phyloP scores from a whole-genome alignment of 1,140 invertebrate genomes.

The Drosophila pseudoobscura region DNA sequence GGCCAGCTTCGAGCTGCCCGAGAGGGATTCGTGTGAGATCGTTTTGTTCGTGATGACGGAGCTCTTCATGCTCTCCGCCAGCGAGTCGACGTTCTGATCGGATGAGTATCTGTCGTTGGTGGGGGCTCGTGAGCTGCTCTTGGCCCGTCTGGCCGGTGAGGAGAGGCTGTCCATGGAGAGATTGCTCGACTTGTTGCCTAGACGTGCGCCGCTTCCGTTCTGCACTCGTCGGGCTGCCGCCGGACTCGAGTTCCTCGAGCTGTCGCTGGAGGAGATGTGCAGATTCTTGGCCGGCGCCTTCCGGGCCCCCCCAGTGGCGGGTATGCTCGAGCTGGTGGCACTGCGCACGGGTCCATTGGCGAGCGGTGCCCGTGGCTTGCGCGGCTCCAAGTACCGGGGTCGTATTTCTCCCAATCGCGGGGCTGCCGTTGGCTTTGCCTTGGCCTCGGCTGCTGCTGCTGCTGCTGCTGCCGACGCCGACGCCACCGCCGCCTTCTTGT shows the following conservation, averaged over 20 bases:
- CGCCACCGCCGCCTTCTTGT: constrained; percentile 30
- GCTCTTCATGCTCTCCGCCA: constrained; percentile 84
- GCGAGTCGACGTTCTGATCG: constrained; percentile 84
- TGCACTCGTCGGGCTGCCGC: constrained; percentile 85
- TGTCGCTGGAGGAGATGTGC: constrained; percentile 82
- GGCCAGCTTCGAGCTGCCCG: constrained; percentile 58
- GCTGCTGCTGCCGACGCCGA: background rate
- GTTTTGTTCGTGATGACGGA: constrained; percentile 83
- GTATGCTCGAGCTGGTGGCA: constrained; percentile 86
- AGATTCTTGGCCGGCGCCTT: constrained; percentile 68
- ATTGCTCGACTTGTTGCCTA: constrained; percentile 83
- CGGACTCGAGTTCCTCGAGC: constrained; percentile 87
- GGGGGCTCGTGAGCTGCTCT: constrained; percentile 41
- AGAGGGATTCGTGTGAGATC: constrained; percentile 79
- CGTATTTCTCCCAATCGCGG: constrained; percentile 83
- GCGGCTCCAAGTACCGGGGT: constrained; percentile 85
- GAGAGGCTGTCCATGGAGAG: constrained; percentile 85
- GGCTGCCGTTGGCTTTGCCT: constrained; percentile 18
- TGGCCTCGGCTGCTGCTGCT: background rate
- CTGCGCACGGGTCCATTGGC: constrained; percentile 80
- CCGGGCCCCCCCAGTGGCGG: constrained; percentile 39
- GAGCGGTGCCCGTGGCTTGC: constrained; percentile 72
- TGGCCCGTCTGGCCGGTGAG: constrained; percentile 77
- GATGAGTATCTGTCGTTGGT: constrained; percentile 75
- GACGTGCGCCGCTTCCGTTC: constrained; percentile 59